Percentiles rank a stretch among this genome's conserved stretches.
Conservation (phyloP, 2,113 vertebrate species). For the Eretmodus cyanostictus region DNA sequence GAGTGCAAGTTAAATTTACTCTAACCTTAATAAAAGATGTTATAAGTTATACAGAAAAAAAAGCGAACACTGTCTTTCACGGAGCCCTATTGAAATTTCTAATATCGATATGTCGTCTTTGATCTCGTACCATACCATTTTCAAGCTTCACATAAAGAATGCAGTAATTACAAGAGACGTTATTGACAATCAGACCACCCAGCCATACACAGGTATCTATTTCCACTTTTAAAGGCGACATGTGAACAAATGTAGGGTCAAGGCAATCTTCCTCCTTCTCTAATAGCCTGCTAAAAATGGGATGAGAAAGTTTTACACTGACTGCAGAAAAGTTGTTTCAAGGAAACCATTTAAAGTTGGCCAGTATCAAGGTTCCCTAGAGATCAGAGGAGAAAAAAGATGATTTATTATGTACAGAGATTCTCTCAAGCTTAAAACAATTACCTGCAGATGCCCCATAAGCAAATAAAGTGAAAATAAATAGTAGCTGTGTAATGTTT, state of each 20-base stretch:
- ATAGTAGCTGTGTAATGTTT: constrained; percentile 71
- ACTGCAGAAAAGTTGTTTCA: constrained; percentile 31
- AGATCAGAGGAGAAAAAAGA: constrained; percentile 55
- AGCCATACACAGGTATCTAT: neutral
- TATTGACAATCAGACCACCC: constrained; percentile 15
- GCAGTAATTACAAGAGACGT: constrained; percentile 56
- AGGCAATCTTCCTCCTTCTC: constrained; percentile 52
- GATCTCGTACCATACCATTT: constrained; percentile 35
- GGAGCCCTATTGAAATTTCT: constrained; percentile 31
- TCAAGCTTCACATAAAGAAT: constrained; percentile 25
- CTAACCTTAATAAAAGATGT: neutral
- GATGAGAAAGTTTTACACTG: constrained; percentile 52
- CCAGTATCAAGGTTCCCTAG: constrained; percentile 32
- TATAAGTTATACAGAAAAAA: constrained; percentile 44
- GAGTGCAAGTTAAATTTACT: neutral
- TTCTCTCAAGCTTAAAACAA: constrained; percentile 70
- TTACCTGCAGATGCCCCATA: constrained; percentile 70
- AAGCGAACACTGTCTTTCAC: constrained; percentile 25
- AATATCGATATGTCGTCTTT: constrained; percentile 41
- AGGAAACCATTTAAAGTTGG: constrained; percentile 53
- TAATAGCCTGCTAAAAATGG: constrained; percentile 22
- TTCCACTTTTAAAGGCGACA: constrained; percentile 49
- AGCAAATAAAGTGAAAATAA: constrained; percentile 74
- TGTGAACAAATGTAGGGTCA: constrained; percentile 49
- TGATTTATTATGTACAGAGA: constrained; percentile 72